Evolutionary conservation across 2,797 vertebrate species (phyloP).

Genomic region (Valencia hispanica): DNA sequence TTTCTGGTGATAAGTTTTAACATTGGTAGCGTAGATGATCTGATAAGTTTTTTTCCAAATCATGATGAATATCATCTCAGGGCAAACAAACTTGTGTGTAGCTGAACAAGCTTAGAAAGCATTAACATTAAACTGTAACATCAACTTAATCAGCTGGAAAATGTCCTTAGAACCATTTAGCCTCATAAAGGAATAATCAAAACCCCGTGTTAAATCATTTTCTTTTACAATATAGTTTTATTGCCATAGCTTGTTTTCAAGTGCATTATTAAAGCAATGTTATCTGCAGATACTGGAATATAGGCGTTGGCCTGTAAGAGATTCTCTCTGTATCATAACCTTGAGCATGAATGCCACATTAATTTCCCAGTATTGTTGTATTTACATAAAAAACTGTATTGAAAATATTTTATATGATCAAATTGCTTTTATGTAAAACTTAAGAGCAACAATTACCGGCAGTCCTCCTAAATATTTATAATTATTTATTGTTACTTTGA

Average conservation of each 20-base stretch:
- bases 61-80: background rate
- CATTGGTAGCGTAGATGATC: background rate
- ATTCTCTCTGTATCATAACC: background rate
- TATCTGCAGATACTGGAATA: background rate
- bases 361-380: background rate
- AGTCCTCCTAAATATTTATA: too few relatives aligned
- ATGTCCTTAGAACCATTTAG: background rate
- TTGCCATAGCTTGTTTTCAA: background rate
- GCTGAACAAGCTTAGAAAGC: background rate
- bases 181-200: background rate
- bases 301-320: background rate
- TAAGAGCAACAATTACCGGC: too few relatives aligned
- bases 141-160: background rate
- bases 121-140: background rate
- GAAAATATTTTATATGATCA: too few relatives aligned
- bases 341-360: background rate
- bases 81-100: background rate
- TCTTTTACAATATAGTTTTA: background rate
- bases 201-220: background rate
- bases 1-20: background rate
- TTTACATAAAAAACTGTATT: too few relatives aligned
- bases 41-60: background rate
- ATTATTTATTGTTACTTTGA: too few relatives aligned
- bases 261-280: background rate
- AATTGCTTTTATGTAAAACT: too few relatives aligned